Evolutionary conservation across 2,797 vertebrate species (phyloP), one percentile per base, ranked within the genome.

Genomic region (Discoglossus pictus): DNA sequence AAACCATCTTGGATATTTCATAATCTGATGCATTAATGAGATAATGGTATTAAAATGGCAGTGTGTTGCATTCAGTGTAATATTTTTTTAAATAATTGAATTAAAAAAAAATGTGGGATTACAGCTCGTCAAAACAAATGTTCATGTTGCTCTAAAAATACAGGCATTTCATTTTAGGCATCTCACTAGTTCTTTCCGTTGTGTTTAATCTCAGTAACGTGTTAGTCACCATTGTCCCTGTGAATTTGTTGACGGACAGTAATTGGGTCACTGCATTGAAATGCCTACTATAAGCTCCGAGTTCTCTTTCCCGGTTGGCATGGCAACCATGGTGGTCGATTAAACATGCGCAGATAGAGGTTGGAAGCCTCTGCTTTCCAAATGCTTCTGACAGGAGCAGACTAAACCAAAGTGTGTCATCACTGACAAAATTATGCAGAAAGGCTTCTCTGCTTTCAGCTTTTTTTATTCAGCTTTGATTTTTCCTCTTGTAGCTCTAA

Each of bases 261-360:
- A 98, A 97, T 90, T 98, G 93, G 97, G 95, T 97, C 96, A 98
- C 79, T 74, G 90, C 90, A 89, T 92, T 90, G 88, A 93, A 92
- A 92, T 83, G 85, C 88, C 82, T 73, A 40, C 60, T 80, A 89
- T 86, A 89, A 89, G 91, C 89, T 84, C 87, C 65, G 84, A 88
- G 89, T 90, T 89, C 82, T 89, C 77, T 74, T 86, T 84, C 86
- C 53, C 77, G 58, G 93, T 99, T 92, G 92, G 80, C 93, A 96
- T 93, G 91, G 89, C 89, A 96, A 98, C 96, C 81, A 87, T 85
- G 87, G 85, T 89, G 93, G 90, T 93, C 86, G 86, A 92, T 93
- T 93, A 93, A 93, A 89, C 93, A 95, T 93, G 93, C 83, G 86
- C 88, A 84, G 84, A 87, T 79, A 73, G 69, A 84, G 74, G 75